Conservation (phyloP, 1,140 invertebrate species). For the Trachymyrmex cornetzi region DNA sequence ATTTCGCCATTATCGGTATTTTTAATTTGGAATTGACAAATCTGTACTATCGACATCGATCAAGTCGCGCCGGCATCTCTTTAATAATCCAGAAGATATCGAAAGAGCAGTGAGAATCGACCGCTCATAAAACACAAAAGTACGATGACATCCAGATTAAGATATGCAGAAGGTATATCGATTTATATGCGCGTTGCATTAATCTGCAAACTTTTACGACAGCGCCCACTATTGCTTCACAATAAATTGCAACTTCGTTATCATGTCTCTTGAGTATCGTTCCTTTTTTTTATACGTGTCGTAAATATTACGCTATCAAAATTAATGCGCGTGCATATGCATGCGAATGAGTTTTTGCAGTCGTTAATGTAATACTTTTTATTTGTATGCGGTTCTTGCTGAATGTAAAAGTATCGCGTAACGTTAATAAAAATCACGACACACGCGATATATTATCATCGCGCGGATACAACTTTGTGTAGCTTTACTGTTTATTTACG, state of each 20-base stretch:
- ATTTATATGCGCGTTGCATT: conserved; percentile 48
- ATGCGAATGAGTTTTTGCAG: conserved; percentile 28
- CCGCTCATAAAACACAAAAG: conserved; percentile 38
- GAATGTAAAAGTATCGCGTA: conserved; percentile 22
- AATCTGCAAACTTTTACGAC: conserved; percentile 56
- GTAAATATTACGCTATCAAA: conserved; percentile 54
- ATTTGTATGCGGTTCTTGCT: background rate
- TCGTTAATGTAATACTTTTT: conserved; percentile 50
- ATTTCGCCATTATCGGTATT: too few relatives aligned
- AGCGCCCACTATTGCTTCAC: conserved; percentile 28
- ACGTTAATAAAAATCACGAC: conserved; percentile 39
- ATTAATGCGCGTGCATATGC: conserved; percentile 36
- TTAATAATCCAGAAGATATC: conserved; percentile 28
- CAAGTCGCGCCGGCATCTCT: too few relatives aligned
- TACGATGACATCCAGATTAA: conserved; percentile 37
- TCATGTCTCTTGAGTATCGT: conserved; percentile 26
- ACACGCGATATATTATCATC: conserved; percentile 4
- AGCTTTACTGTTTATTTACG: background rate
- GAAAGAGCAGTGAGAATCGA: conserved; percentile 14
- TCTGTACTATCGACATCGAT: too few relatives aligned
- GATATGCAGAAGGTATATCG: conserved; percentile 49
- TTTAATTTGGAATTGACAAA: too few relatives aligned
- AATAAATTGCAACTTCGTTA: conserved; percentile 58
- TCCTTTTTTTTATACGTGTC: conserved; percentile 8
- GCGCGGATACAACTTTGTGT: conserved; percentile 6